Base-by-base conservation (phyloP, 2,113 vertebrate species). In the Halichoeres trimaculatus region DNA sequence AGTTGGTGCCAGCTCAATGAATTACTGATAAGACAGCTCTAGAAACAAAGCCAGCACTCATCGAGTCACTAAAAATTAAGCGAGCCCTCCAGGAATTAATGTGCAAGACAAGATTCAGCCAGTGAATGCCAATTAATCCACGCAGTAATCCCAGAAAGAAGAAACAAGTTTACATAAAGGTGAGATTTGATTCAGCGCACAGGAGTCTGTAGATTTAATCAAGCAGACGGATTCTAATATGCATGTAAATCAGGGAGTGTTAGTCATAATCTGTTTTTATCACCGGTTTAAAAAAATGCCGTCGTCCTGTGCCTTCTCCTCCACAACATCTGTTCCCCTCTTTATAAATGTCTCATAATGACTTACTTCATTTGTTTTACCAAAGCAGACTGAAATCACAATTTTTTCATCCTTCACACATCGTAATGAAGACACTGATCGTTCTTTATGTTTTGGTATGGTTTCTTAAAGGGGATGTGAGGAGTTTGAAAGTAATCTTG, bases 191-290 rank as follows among this genome's bases (percentile, higher is more conserved):
- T 84, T 76, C 73, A 51, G 57, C 52, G 2, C 36, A 54, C 12
- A 30, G 0, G 51, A 43, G 59, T 51, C 74, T 62, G 62, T 45
- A n/a, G 64, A 70, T 79, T 76, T 76, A 80, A 74, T 81, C 55
- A 70, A 70, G 65, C n/a, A 10, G 63, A 41, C 16, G 45, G 41
- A 38, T 62, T 75, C 58, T 84, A 74, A 85, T 86, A 74, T 81
- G 45, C 64, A 77, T 88, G 65, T 78, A 73, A 80, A 87, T 85
- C 69, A 74, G 75, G 19, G 22, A 2, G 61, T 45, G 24, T 79
- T 82, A 81, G 40, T 78, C 35, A 43, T 52, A 65, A 76, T 80
- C 70, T 83, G 45, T 47, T 58, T 74, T 72, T 58, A 84, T 77
- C 70, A 48, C 45, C 34, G 24, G 41, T 17, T 53, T 51, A 55